Percentiles rank a stretch among this genome's conserved stretches.
Conservation (phyloP, 2,888 invertebrate species). For the Chirona hameri region DNA sequence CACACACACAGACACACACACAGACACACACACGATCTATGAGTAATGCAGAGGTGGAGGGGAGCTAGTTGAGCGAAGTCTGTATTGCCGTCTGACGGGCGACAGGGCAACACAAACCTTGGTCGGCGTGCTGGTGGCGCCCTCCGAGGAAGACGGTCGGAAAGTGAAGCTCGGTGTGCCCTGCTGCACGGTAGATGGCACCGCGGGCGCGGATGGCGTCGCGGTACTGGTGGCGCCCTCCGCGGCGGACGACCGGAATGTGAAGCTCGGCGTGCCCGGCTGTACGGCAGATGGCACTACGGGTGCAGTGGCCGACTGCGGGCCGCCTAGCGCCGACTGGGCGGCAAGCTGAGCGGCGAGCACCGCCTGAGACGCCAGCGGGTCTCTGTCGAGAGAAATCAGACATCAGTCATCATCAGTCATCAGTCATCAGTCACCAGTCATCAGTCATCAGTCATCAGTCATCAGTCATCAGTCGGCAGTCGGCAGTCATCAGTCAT, state of each 20-base stretch:
- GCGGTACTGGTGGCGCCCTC: background rate
- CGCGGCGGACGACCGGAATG: background rate
- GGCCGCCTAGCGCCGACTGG: background rate
- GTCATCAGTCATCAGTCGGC: too few relatives aligned
- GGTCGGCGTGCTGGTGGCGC: background rate
- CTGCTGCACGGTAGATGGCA: background rate
- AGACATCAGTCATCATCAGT: background rate
- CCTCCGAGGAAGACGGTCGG: background rate
- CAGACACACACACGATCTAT: too few relatives aligned
- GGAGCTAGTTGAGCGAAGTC: too few relatives aligned
- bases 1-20: too few relatives aligned
- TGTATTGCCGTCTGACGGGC: too few relatives aligned
- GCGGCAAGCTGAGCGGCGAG: background rate
- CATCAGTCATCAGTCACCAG: background rate
- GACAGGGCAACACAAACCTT: background rate
- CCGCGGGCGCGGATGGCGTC: background rate
- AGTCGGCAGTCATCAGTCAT: too few relatives aligned
- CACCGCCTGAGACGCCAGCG: background rate
- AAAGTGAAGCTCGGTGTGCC: background rate
- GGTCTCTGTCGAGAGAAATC: background rate
- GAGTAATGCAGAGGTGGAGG: too few relatives aligned
- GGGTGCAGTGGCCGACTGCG: background rate
- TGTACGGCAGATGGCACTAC: background rate
- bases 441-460: too few relatives aligned
- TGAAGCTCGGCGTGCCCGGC: background rate